Evolutionary conservation across 2,113 vertebrate species (phyloP), one percentile per base, ranked within the genome.

Genomic region (Oreochromis spilurus): DNA sequence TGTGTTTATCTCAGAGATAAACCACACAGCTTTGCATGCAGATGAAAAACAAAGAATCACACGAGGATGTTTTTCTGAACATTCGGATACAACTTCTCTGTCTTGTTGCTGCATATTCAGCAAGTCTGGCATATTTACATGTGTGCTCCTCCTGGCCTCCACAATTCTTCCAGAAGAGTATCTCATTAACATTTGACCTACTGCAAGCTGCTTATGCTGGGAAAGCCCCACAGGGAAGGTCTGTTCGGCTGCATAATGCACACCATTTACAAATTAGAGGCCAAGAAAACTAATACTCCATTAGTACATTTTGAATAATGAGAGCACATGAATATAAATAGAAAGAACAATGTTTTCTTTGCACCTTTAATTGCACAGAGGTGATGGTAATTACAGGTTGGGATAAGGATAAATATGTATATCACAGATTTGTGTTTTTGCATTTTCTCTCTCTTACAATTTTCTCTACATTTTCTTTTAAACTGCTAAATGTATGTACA

Each of bases 161-260:
- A 2, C 57, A 81, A 80, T 85, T 89, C 82, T 82, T 86, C 50
- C 48, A 55, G 50, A 60, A 83, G 82, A 85, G 88, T 79, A 91
- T 89, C 90, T 91, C 84, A 93, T 95, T 91, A 94, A 92, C 87
- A 83, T 91, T 90, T 92, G 79, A 88, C 83, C 87, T 55, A 82
- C 85, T 53, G 81, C 83, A 90, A 89, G 84, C 86, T 90, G 83
- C 81, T 85, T 87, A 85, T 70, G 57, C 80, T 60, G 19, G 34
- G 26, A 62, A 81, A 87, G 85, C 11, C 83, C 86, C 83, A 54
- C 31, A 26, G 90, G 84, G 84, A 84, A 81, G 43, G 43, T 85
- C 77, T 80, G 40, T 89, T 86, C 67, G 26, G 45, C 84, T 87
- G 85, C 84, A 84, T 87, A 90, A 87, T 82, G 77, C 40, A 85